Evolutionary conservation across 2,113 vertebrate species (phyloP), one percentile per base, ranked within the genome.

Genomic region (Sinocyclocheilus anophthalmus): DNA sequence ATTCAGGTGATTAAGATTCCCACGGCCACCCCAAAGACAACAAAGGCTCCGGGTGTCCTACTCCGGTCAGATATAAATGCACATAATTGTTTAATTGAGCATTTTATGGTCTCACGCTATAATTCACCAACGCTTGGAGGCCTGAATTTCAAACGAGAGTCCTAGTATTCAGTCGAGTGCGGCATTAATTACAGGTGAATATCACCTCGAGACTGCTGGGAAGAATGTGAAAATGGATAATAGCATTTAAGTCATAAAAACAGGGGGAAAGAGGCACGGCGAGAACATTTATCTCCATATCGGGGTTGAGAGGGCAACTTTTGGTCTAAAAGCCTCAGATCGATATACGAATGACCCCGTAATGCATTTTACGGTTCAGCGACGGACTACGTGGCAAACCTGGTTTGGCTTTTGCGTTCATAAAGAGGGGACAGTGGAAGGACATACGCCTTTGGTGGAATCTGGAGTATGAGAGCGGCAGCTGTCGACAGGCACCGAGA

Each of bases 21-120:
- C 45, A 55, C 83, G 22, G 70, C 81, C 78, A 77, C 26, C 48
- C 73, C 57, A 81, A 92, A 90, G 67, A 89, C 86, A 90, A 90
- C 90, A 88, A 53, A 67, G 78, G 55, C 78, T 84, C 63, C 53
- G 26, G 76, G 75, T 87, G 84, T 83, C 87, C 88, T 88, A 69
- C 30, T 33, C 2, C 12, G 78, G 90, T 90, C 91, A 92, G 88
- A 87, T 84, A 33, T 89, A 91, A 91, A 92, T 88, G 88, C 89
- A 91, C 90, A 88, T 94, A 91, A 93, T 93, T 92, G 92, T 90
- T 94, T 93, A 94, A 94, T 94, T 92, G 87, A 86, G 92, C 90
- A n/a, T 94, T 95, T 94, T 94, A 94, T 90, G 88, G 90, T 61
- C 45, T 59, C 76, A 87, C 86, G 85, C 84, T 85, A 79, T 91